phyloP scores from a whole-genome alignment of 1,140 invertebrate species.

The Aporrectodea caliginosa region DNA sequence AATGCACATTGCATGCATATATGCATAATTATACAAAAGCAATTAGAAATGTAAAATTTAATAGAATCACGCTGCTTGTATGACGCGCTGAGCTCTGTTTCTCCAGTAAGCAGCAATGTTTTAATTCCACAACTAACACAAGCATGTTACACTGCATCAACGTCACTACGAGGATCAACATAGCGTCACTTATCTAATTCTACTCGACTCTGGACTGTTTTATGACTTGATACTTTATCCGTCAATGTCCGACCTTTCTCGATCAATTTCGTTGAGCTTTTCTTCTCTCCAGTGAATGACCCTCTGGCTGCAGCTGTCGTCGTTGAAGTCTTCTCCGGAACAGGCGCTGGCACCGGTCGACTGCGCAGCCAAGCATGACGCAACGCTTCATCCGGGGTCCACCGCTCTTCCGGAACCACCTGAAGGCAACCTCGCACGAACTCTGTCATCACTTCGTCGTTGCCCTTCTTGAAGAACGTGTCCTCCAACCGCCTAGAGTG shows the following conservation, averaged over 20 bases:
- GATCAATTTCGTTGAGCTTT: background rate
- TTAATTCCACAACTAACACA: no score
- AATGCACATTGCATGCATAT: no score
- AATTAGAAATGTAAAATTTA: no score
- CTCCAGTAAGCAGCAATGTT: no score
- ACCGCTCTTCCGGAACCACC: slow-evolving; percentile 87
- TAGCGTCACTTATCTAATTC: background rate
- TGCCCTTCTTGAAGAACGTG: slow-evolving; percentile 90
- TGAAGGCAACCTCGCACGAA: slow-evolving; percentile 91
- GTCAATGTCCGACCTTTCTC: background rate
- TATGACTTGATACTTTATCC: background rate
- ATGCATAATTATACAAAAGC: no score
- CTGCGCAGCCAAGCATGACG: slow-evolving; percentile 92
- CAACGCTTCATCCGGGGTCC: slow-evolving; percentile 89
- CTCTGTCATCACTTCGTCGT: slow-evolving; percentile 92
- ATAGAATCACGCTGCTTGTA: no score
- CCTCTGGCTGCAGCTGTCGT: background rate
- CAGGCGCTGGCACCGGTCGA: slow-evolving; percentile 68
- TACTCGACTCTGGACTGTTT: background rate
- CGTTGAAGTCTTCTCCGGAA: background rate
- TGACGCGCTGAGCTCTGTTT: no score
- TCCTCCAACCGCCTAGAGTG: slow-evolving; percentile 81
- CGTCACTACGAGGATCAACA: no score
- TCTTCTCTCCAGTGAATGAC: background rate
- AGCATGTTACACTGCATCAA: no score